A percentile compares a stretch with the other conserved stretches of the same genome.
phyloP scores from a whole-genome alignment of 2,888 invertebrate species.

The Crocallis elinguaria region DNA sequence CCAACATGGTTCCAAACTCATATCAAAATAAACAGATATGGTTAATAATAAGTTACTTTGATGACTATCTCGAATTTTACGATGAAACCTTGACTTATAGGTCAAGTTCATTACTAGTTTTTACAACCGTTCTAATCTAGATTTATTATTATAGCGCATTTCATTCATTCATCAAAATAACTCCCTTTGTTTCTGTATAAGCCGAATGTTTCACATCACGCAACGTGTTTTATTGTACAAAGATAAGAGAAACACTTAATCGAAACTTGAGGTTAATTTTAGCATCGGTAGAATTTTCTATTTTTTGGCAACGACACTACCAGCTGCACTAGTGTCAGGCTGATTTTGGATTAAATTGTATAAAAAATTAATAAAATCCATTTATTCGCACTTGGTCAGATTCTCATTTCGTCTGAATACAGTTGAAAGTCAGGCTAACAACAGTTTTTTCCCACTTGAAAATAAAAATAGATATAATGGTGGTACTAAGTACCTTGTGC shows the following conservation, averaged over 20 bases:
- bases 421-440: too few species aligned
- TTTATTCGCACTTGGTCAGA: too few species aligned
- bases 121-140: conserved; percentile 28
- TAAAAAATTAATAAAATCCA: too few species aligned
- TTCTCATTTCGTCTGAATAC: too few species aligned
- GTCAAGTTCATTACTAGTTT: conserved; percentile 26
- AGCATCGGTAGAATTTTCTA: background rate
- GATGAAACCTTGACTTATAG: conserved; percentile 25
- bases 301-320: too few species aligned
- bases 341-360: too few species aligned
- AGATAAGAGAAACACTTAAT: conserved; percentile 14
- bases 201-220: conserved; percentile 29
- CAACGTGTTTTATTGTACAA: conserved; percentile 29
- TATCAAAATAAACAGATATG: conserved; percentile 7
- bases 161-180: conserved; percentile 39
- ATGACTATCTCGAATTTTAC: conserved; percentile 21
- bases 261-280: background rate
- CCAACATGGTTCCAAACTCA: background rate
- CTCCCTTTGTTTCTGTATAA: conserved; percentile 27
- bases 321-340: too few species aligned
- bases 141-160: conserved; percentile 25
- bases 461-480: too few species aligned
- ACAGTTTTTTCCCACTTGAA: too few species aligned
- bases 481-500: too few species aligned
- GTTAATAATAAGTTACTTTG: conserved; percentile 11